A percentile compares a stretch with the other conserved stretches of the same genome.
Evolutionary conservation across 2,888 invertebrate genomes (phyloP).

Genomic region (Autographa gamma): DNA sequence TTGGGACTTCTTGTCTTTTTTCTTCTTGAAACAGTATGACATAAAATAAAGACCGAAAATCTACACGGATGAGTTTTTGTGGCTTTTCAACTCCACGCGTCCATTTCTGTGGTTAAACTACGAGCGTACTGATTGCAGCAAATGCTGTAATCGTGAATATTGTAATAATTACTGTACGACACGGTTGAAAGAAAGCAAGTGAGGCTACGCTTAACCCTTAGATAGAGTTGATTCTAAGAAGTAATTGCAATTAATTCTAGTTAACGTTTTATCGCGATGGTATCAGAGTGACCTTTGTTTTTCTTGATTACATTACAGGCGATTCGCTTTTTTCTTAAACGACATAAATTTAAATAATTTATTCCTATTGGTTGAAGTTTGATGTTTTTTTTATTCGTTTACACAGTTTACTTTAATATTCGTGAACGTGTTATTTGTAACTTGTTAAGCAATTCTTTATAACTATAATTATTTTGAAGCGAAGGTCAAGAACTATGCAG

Average conservation of each 20-base stretch:
- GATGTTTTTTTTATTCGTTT: not conserved
- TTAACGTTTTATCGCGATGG: not conserved
- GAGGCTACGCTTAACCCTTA: not conserved
- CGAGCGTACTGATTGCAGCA: slow-evolving; percentile 25
- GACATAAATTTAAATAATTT: not conserved
- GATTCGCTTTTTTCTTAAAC: not conserved
- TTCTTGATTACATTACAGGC: not conserved
- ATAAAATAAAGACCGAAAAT: not conserved
- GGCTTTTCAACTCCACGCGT: slow-evolving; percentile 14
- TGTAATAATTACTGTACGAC: slow-evolving; percentile 24
- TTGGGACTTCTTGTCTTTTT: slow-evolving; percentile 8
- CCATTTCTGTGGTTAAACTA: slow-evolving; percentile 24
- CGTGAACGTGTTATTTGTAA: not conserved
- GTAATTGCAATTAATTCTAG: not conserved
- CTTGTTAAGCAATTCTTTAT: not conserved
- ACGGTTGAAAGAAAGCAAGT: slow-evolving; percentile 14
- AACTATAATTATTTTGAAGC: not conserved
- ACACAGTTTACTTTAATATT: not conserved
- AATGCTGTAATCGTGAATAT: slow-evolving; percentile 18
- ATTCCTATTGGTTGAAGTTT: not conserved
- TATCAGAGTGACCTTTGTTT: not conserved
- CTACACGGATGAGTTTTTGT: not conserved
- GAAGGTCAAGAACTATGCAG: not conserved
- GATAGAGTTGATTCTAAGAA: slow-evolving; percentile 2
- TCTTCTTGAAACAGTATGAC: not conserved